phyloP scores from a whole-genome alignment of 2,797 vertebrate genomes.

The Anniella stebbinsi region DNA sequence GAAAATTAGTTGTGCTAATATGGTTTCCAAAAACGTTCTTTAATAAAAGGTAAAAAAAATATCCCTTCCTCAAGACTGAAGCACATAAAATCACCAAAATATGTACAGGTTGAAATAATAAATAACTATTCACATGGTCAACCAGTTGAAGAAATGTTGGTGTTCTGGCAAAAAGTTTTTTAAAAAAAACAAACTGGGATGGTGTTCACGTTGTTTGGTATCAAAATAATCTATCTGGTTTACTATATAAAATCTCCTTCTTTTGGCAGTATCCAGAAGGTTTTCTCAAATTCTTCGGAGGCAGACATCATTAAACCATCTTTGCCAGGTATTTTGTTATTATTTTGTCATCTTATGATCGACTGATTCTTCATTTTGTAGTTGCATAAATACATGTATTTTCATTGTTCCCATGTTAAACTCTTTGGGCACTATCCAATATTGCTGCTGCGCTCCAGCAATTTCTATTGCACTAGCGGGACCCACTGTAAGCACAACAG shows the following conservation, averaged over 20 bases:
- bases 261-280: constrained; percentile 93
- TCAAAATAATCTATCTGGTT: constrained; percentile 24
- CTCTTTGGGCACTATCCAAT: not conserved
- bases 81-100: constrained; percentile 50
- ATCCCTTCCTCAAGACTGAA: not conserved
- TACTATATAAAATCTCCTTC: constrained; percentile 47
- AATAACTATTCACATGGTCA: constrained; percentile 49
- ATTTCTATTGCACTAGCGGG: too few relatives aligned
- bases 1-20: not conserved
- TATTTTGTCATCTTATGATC: constrained; percentile 24
- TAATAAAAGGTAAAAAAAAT: not conserved
- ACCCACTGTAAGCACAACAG: too few relatives aligned
- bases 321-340: constrained; percentile 90
- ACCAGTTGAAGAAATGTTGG: constrained; percentile 43
- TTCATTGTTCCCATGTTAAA: constrained; percentile 7
- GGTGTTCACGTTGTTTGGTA: not conserved
- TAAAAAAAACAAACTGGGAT: not conserved
- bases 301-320: constrained; percentile 98
- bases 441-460: too few relatives aligned
- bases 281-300: constrained; percentile 98
- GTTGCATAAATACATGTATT: not conserved
- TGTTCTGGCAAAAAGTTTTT: not conserved
- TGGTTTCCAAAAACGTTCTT: not conserved
- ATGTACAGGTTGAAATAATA: constrained; percentile 51
- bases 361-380: not conserved